phyloP scores from a whole-genome alignment of 2,113 vertebrate genomes.

The Mus spicilegus region DNA sequence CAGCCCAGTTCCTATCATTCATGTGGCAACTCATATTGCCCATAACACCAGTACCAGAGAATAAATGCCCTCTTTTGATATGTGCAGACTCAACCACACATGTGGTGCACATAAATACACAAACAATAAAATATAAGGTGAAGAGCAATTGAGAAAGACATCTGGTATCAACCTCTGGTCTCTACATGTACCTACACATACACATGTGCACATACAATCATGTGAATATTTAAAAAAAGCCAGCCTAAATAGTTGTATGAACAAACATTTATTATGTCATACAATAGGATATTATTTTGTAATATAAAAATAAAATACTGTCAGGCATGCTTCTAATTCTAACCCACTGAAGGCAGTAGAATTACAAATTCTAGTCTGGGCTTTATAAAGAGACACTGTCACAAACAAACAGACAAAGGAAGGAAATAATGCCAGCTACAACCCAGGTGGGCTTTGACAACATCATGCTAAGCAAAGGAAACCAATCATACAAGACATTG shows the following conservation, averaged over 20 bases:
- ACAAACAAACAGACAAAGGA: background rate
- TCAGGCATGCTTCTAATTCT: background rate
- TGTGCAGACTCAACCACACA: background rate
- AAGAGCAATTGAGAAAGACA: background rate
- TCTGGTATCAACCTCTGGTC: background rate
- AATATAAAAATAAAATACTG: slow-evolving; percentile 22
- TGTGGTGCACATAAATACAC: background rate
- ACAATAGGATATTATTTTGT: background rate
- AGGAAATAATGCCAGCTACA: background rate
- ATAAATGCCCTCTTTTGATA: background rate
- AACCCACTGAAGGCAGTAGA: background rate
- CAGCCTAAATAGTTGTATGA: background rate
- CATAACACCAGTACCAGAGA: background rate
- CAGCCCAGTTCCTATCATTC: background rate
- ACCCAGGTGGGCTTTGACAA: background rate
- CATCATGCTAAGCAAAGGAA: background rate
- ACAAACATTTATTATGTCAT: background rate
- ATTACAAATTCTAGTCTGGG: background rate
- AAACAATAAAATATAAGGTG: background rate
- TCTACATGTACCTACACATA: background rate
- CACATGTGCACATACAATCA: background rate
- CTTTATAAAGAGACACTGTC: background rate
- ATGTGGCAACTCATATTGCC: background rate
- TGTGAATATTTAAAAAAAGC: background rate
- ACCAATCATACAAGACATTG: background rate